Evolutionary conservation across 2,888 invertebrate species (phyloP).

Genomic region (Meta bourneti): DNA sequence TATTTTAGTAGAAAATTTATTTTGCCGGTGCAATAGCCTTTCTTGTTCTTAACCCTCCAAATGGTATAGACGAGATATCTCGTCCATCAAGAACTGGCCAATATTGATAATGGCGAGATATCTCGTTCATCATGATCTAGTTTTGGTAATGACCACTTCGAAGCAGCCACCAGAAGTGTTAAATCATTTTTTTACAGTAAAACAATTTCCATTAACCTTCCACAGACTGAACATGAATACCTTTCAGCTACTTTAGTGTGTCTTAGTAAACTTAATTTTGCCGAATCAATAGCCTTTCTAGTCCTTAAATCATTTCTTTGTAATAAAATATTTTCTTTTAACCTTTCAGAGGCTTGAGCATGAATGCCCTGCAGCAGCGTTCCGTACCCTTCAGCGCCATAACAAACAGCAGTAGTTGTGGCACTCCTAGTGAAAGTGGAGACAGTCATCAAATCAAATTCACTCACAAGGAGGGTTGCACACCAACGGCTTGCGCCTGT

Average conservation of each 20-base stretch:
- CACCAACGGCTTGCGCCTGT: conserved; percentile 92
- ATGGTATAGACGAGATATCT: too few relatives aligned
- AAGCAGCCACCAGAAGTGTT: too few relatives aligned
- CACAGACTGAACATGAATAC: neutral
- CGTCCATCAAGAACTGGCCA: too few relatives aligned
- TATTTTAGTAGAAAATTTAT: too few relatives aligned
- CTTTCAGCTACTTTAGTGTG: neutral
- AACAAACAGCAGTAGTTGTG: conserved; percentile 72
- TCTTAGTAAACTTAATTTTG: neutral
- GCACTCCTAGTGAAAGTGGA: conserved; percentile 73
- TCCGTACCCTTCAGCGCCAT: conserved; percentile 73
- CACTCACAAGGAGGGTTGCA: conserved; percentile 89
- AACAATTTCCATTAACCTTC: too few relatives aligned
- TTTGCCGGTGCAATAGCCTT: too few relatives aligned
- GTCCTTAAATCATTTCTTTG: neutral
- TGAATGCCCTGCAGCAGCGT: conserved; percentile 72
- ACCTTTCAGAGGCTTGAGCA: conserved; percentile 64
- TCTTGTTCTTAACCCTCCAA: too few relatives aligned
- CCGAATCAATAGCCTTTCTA: neutral
- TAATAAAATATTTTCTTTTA: neutral
- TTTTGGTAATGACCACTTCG: too few relatives aligned
- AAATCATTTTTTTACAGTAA: too few relatives aligned
- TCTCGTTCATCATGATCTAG: too few relatives aligned
- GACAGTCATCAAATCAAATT: conserved; percentile 90
- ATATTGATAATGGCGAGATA: too few relatives aligned